phyloP scores from a whole-genome alignment of 2,888 invertebrate species.

The Esperia sulphurella region DNA sequence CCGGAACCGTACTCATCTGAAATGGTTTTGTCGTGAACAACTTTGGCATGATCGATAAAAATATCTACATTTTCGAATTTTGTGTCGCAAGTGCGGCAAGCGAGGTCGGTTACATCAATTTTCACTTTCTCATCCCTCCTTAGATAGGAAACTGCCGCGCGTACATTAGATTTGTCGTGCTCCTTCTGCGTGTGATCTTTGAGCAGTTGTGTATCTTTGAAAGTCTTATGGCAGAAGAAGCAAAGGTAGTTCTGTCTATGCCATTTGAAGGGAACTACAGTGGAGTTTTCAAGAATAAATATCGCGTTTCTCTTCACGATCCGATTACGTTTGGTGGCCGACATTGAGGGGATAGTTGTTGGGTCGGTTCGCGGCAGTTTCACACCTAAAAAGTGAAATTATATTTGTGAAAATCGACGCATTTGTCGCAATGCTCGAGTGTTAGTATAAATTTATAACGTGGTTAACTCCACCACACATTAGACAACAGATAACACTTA shows the following conservation, averaged over 20 bases:
- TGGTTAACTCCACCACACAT: no score
- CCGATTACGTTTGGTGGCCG: constrained; percentile 57
- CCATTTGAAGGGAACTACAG: constrained; percentile 65
- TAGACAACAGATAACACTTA: no score
- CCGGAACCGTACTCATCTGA: constrained; percentile 45
- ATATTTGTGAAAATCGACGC: constrained; percentile 25
- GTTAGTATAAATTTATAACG: no score
- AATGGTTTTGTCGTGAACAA: constrained; percentile 36
- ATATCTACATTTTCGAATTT: constrained; percentile 28
- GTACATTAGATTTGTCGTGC: constrained; percentile 45
- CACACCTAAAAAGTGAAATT: constrained; percentile 62
- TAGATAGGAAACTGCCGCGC: constrained; percentile 54
- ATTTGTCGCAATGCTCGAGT: background rate
- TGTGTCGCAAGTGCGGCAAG: constrained; percentile 41
- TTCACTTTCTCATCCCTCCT: constrained; percentile 65
- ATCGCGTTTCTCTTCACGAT: constrained; percentile 63
- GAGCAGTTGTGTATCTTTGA: constrained; percentile 44
- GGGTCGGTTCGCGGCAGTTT: constrained; percentile 37
- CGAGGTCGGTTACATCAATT: constrained; percentile 48
- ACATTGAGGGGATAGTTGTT: constrained; percentile 34
- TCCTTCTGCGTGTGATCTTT: constrained; percentile 56
- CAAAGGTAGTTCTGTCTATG: constrained; percentile 64
- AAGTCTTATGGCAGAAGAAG: constrained; percentile 60
- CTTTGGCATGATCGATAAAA: constrained; percentile 46
- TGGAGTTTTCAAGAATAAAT: constrained; percentile 52